Percentiles rank a stretch among this genome's conserved stretches.
Conservation (phyloP, 1,140 invertebrate genomes). For the Meloidogyne floridensis region DNA sequence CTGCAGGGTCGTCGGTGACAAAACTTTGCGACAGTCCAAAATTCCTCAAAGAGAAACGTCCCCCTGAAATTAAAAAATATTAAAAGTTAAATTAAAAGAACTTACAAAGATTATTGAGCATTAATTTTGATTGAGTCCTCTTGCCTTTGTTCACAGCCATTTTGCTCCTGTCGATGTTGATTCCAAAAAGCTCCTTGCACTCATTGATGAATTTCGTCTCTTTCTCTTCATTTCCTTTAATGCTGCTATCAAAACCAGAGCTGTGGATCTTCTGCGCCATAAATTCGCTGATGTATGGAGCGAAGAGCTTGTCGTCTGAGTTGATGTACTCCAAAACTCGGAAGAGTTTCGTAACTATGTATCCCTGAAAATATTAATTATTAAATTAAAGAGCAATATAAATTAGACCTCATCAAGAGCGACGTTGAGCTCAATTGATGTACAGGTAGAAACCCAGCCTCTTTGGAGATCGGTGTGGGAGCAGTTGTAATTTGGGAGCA, state of each 20-base stretch:
- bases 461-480: neutral
- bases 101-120: slow-evolving; percentile 3
- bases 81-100: neutral
- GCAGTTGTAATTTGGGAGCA: neutral
- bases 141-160: neutral
- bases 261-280: slow-evolving; percentile 13
- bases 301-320: neutral
- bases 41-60: slow-evolving; percentile 7
- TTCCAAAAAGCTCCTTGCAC: neutral
- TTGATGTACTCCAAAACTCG: neutral
- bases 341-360: neutral
- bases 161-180: neutral
- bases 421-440: too few species aligned
- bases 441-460: neutral
- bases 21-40: neutral
- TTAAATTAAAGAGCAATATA: too few species aligned
- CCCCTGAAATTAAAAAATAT: neutral
- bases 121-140: neutral
- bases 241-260: neutral
- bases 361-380: too few species aligned
- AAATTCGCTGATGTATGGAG: slow-evolving; percentile 6
- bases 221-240: slow-evolving; percentile 4
- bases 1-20: neutral
- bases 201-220: slow-evolving; percentile 1
- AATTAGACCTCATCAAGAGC: too few species aligned